Base-by-base conservation (phyloP, 2,797 vertebrate species). In the Oryzias sinensis region DNA sequence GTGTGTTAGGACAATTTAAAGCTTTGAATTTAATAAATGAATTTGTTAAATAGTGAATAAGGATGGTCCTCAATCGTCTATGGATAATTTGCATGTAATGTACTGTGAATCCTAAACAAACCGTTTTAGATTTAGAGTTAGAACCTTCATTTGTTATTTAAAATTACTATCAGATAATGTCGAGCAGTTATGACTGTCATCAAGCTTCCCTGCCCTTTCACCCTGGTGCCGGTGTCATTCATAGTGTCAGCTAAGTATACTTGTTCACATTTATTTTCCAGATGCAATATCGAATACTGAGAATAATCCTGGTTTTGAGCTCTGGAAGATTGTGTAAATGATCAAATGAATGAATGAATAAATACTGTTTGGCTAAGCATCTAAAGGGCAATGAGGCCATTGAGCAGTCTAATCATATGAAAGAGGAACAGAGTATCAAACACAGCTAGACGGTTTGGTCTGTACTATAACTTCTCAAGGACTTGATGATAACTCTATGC, bases 371-470 rank as follows among this genome's bases (percentile, higher is more conserved):
- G 59, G 69, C 65, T 15, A 53, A 55, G 59, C 60, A 59, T 62
- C 53, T 68, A 37, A 13, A 37, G 33, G 70, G 52, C 55, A 53
- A 40, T 46, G 68, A 79, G 53, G 49, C 55, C 48, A 9, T 27
- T 66, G 64, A 82, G 65, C 71, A 80, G 76, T 79, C 80, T 83
- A 54, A 79, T 78, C 62, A 82, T 67, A 73, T 60, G 22, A 33
- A 68, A 52, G 40, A 8, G 43, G 67, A 66, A 68, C 51, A 74
- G 62, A 56, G 60, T 80, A 58, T 80, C 64, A 79, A 81, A 85
- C 79, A 66, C 11, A 68, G 57, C 50, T 57, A 61, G 54, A 71
- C 53, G 87, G 80, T 89, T 90, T 88, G 82, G 88, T 82, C 84
- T 90, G 62, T 67, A 59, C 33, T 54, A 60, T 55, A 62, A 62